phyloP scores from a whole-genome alignment of 2,797 vertebrate species.

The Rachycentron canadum region DNA sequence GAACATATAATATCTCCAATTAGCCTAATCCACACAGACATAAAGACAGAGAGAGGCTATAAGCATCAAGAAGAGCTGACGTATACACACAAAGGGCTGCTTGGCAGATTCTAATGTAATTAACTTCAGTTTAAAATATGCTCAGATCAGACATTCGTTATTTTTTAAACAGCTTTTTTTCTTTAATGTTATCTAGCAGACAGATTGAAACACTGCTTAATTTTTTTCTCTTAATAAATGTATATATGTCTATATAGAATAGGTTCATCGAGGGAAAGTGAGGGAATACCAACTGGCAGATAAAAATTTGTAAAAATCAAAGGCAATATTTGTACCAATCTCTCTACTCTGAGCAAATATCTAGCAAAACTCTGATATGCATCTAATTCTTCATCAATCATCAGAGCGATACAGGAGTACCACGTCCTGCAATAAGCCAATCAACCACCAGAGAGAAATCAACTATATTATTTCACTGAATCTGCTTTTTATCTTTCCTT shows the following conservation, averaged over 20 bases:
- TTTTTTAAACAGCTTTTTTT: constrained; percentile 28
- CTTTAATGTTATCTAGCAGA: constrained; percentile 24
- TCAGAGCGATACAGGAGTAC: not conserved
- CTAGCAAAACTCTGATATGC: constrained; percentile 1
- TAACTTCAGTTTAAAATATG: constrained; percentile 45
- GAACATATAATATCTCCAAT: constrained; percentile 22
- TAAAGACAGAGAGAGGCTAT: constrained; percentile 32
- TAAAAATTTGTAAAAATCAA: not conserved
- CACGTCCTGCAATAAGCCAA: constrained; percentile 10
- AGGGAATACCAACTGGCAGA: not conserved
- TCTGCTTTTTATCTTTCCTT: not conserved
- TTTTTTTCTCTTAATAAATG: not conserved
- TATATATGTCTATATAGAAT: not conserved
- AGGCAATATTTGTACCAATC: not conserved
- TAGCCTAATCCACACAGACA: constrained; percentile 42
- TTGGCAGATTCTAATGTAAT: constrained; percentile 49
- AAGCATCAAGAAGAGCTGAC: constrained; percentile 37
- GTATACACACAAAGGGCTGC: not conserved
- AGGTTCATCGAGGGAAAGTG: not conserved
- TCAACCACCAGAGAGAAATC: constrained; percentile 28
- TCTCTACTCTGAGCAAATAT: constrained; percentile 1
- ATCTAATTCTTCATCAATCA: not conserved
- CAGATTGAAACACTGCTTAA: not conserved
- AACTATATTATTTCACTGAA: constrained; percentile 33
- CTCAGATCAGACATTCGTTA: constrained; percentile 13